These are phyloP conservation scores for Coleophora deauratella DNA, from an alignment of 2,888 invertebrate species.

Conservation along the genomic window DNA sequence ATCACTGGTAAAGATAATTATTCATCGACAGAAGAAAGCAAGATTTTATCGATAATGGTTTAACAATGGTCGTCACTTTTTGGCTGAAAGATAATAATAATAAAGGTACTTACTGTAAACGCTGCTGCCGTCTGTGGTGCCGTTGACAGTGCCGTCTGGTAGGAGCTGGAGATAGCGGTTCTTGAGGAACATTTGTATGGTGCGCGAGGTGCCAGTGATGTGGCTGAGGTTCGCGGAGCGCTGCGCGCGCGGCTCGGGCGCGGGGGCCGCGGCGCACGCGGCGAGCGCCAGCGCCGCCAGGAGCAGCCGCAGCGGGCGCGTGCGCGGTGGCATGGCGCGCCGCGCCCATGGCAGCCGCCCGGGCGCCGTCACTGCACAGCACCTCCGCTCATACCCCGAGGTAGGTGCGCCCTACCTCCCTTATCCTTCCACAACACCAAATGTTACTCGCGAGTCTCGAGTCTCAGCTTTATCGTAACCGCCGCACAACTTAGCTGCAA, in stretches of 20 bases:
- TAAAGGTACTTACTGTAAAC: conserved; percentile 83
- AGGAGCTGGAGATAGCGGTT: conserved; percentile 87
- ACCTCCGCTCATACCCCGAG: conserved; percentile 46
- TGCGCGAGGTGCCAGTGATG: conserved; percentile 84
- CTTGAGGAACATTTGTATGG: conserved; percentile 89
- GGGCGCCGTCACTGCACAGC: conserved; percentile 68
- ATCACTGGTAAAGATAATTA: too few relatives aligned
- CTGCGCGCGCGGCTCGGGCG: conserved; percentile 77
- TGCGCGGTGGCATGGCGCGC: conserved; percentile 69
- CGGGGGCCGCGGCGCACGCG: conserved; percentile 66
- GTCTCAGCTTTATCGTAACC: background rate
- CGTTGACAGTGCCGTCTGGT: conserved; percentile 90
- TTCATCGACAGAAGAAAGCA: too few relatives aligned
- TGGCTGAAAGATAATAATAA: background rate
- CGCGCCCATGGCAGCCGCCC: conserved; percentile 70
- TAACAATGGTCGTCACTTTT: too few relatives aligned
- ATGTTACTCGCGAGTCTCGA: background rate
- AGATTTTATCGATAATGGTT: too few relatives aligned
- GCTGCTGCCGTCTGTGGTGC: conserved; percentile 85
- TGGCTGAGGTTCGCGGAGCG: conserved; percentile 87
- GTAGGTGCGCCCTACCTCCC: too few relatives aligned
- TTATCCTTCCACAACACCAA: background rate
- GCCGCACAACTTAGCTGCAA: conserved; percentile 11
- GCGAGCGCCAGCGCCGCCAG: conserved; percentile 70
- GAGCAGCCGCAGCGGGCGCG: conserved; percentile 70